Evolutionary conservation across 2,888 invertebrate genomes (phyloP), one percentile per base, ranked within the genome.

Genomic region (Tortricodes alternella): DNA sequence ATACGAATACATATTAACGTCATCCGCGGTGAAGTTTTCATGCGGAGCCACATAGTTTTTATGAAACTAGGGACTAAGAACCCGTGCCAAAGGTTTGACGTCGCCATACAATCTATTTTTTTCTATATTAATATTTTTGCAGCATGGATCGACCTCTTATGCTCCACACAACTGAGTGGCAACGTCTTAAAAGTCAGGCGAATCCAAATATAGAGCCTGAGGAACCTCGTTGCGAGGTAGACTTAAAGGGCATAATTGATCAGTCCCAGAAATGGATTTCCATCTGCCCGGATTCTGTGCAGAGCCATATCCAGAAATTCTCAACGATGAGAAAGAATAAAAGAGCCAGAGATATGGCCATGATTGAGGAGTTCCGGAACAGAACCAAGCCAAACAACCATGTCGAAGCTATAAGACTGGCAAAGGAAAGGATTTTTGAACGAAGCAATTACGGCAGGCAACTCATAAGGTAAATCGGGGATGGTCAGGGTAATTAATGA

Each of bases 271-370:
- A 66, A 43, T 80, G 78, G 80, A 75, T 75, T 4, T 72, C 69
- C 46, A 63, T 66, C 32, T 85, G 85, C 84, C 78, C 83, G 2
- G 83, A 82, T 52, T 71, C 78, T 24, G 59, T 70, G 1, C 66
- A 83, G 81, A 77, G 77, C 1, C 65, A 67, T 43, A 57, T 76
- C 29, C 62, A 64, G 11, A 53, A 70, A 46, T 16, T 66, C 11
- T 58, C 67, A 49, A 72, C 69, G 41, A 44, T 71, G 18, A 74
- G 66, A 48, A 56, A 68, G 59, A 63, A 67, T 19, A 60, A 73
- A 29, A 67, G 50, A 1, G 50, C 62, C 15, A 60, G 68, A 38
- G 63, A 76, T n/a, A 39, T 66, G 4, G 71, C 67, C 13, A 56
- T 65, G 21, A 43, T 74, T 1, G 63, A 73, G 35, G 50, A 62